Conservation (phyloP, 30 jellyfish, hydroid and myxozoan species). For the Chrysaora quinquecirrha region DNA sequence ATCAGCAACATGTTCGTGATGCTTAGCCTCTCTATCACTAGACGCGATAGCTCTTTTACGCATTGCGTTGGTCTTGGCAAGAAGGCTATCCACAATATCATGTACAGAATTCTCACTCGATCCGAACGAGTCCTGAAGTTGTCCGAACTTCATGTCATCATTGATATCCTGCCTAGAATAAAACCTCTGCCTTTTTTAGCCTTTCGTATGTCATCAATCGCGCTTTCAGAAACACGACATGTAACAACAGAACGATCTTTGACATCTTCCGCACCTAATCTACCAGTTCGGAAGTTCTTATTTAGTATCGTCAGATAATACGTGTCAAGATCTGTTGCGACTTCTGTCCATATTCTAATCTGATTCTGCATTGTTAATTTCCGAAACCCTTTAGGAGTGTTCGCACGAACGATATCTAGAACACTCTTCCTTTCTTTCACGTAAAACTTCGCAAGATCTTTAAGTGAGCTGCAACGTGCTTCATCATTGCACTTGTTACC, state of each 20-base stretch:
- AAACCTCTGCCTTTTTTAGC: conserved; percentile 24
- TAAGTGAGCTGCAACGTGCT: conserved; percentile 1
- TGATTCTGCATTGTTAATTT: conserved; percentile 4
- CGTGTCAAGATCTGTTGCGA: conserved; percentile 63
- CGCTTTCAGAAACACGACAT: conserved; percentile 37
- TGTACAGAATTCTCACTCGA: conserved; percentile 10
- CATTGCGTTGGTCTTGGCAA: conserved; percentile 35
- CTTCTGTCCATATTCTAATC: conserved; percentile 61
- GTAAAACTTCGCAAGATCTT: conserved; percentile 32
- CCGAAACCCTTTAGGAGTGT: neutral
- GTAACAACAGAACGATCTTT: conserved; percentile 25
- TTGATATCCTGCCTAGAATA: conserved; percentile 39
- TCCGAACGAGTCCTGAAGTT: conserved; percentile 39
- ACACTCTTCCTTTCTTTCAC: conserved; percentile 29
- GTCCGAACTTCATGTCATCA: conserved; percentile 53
- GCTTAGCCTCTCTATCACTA: conserved; percentile 21
- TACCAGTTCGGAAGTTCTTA: conserved; percentile 28
- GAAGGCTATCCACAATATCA: conserved; percentile 28
- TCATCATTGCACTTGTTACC: neutral
- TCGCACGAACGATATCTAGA: conserved; percentile 6
- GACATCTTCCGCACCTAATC: conserved; percentile 7
- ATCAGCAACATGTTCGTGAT: neutral
- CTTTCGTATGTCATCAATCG: conserved; percentile 32
- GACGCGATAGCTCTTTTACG: conserved; percentile 30
- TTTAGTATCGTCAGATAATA: conserved; percentile 50